Conservation (phyloP, 2,113 vertebrate species). For the Zeus faber region DNA sequence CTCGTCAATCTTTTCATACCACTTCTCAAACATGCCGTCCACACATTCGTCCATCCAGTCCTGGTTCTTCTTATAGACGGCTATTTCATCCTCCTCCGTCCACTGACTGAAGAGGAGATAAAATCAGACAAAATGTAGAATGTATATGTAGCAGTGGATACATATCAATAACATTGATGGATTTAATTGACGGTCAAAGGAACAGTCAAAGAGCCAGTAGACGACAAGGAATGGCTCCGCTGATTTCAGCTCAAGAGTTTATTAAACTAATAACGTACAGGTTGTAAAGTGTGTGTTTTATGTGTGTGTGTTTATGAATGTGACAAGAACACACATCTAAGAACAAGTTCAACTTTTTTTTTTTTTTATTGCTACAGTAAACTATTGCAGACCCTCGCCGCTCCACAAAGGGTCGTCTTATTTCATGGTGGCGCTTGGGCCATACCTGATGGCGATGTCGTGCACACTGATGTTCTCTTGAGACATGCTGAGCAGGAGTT, state of each 20-base stretch:
- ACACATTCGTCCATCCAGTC: constrained; percentile 98
- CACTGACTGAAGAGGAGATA: constrained; percentile 80
- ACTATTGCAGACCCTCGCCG: background rate
- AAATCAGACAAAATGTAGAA: constrained; percentile 3
- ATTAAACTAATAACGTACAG: too few species aligned
- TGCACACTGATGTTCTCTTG: constrained; percentile 95
- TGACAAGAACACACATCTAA: too few species aligned
- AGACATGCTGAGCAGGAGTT: constrained; percentile 88
- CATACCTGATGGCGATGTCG: constrained; percentile 88
- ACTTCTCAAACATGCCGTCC: constrained; percentile 94
- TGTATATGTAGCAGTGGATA: background rate
- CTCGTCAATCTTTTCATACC: constrained; percentile 95
- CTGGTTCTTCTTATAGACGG: constrained; percentile 92
- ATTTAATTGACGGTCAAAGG: too few species aligned
- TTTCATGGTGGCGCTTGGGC: background rate
- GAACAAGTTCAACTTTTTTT: too few species aligned
- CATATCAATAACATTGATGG: background rate
- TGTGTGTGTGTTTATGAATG: too few species aligned
- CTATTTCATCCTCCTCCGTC: constrained; percentile 95
- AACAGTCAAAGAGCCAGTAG: background rate
- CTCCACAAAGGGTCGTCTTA: background rate
- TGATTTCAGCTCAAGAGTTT: too few species aligned
- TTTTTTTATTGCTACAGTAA: background rate
- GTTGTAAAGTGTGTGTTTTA: background rate
- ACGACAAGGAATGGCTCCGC: background rate